Percentiles rank a stretch among this genome's conserved stretches.
Evolutionary conservation across 1,140 invertebrate species (phyloP).

Genomic region (Brachystomella parvula): DNA sequence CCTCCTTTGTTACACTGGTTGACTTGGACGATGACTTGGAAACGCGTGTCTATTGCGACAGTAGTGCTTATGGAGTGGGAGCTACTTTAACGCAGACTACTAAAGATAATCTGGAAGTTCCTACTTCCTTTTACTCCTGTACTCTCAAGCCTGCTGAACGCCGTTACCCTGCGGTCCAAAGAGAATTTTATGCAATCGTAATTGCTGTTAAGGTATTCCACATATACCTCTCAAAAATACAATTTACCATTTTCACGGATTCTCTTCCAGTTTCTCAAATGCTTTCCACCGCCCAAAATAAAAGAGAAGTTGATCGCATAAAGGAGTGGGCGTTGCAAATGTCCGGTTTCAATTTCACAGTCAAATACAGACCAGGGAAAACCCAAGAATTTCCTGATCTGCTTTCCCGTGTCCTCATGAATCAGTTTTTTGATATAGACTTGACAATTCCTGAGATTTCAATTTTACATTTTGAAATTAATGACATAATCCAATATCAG

Average conservation of each 20-base stretch:
- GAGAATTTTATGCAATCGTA: background rate
- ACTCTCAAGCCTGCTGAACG: background rate
- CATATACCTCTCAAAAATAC: too few relatives aligned
- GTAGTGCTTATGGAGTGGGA: background rate
- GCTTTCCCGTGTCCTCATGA: background rate
- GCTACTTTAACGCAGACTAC: background rate
- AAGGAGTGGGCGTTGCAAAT: too few relatives aligned
- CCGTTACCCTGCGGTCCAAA: background rate
- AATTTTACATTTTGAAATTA: background rate
- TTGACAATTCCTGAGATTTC: background rate
- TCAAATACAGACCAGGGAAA: background rate
- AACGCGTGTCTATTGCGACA: background rate
- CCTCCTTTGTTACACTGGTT: slow-evolving; percentile 1
- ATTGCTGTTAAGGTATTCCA: background rate
- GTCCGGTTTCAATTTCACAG: too few relatives aligned
- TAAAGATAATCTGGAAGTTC: background rate
- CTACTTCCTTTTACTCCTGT: background rate
- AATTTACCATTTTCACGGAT: too few relatives aligned
- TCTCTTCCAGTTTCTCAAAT: too few relatives aligned
- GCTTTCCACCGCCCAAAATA: too few relatives aligned
- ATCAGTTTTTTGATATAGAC: background rate
- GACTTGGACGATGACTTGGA: background rate
- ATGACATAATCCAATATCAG: background rate
- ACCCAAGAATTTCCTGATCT: background rate
- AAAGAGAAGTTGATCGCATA: too few relatives aligned